These are phyloP conservation scores for Hydractinia echinata DNA, from an alignment of 30 jellyfish, hydroid and myxozoan species.

Conservation along the genomic window DNA sequence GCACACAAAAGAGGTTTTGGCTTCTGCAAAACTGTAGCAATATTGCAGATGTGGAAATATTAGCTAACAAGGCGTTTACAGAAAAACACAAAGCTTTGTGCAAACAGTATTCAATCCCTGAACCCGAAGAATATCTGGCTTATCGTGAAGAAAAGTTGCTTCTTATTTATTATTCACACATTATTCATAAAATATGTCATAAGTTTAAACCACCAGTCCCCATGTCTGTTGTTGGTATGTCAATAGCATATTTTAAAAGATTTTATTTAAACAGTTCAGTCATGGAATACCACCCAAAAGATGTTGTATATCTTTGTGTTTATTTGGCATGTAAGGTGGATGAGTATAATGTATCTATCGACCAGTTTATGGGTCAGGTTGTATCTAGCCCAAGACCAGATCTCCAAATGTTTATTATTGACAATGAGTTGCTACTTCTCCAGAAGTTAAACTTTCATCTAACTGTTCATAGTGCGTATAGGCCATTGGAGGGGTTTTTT, in stretches of 20 bases:
- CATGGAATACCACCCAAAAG: conserved; percentile 92
- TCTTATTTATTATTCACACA: conserved; percentile 22
- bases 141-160: conserved; percentile 30
- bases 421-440: conserved; percentile 67
- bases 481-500: conserved; percentile 87
- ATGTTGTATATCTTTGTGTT: conserved; percentile 61
- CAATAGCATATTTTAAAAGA: conserved; percentile 73
- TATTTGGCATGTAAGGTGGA: conserved; percentile 91
- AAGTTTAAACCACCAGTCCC: conserved; percentile 87
- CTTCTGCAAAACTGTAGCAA: background rate
- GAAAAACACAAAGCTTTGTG: background rate
- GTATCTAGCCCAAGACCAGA: conserved; percentile 40
- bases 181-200: conserved; percentile 53
- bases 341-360: conserved; percentile 88
- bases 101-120: background rate
- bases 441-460: conserved; percentile 86
- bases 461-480: conserved; percentile 78
- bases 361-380: conserved; percentile 77
- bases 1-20: conserved; percentile 37
- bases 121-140: background rate
- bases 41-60: background rate
- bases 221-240: conserved; percentile 66
- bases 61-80: conserved; percentile 4
- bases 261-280: conserved; percentile 75
- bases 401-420: conserved; percentile 60